These are phyloP conservation scores for Zaprionus camerounensis DNA, from an alignment of 1,140 invertebrate genomes.

Conservation along the genomic window DNA sequence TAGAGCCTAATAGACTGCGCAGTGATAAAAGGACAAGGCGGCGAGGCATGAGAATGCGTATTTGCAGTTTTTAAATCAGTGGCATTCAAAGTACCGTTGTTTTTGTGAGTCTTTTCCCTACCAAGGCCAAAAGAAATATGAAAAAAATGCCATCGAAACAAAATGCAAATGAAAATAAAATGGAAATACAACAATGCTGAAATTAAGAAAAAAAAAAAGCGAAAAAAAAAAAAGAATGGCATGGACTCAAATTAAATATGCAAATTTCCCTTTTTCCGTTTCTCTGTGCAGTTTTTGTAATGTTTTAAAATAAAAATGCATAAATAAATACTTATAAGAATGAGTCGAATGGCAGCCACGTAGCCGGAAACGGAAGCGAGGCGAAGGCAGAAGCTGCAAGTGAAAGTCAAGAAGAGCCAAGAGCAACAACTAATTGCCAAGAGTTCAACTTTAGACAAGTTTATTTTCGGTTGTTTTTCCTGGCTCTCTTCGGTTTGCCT, in stretches of 20 bases:
- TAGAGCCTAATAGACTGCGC: slow-evolving; percentile 24
- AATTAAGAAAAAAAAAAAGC: slow-evolving; percentile 41
- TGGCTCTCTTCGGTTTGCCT: slow-evolving; percentile 2
- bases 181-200: slow-evolving; percentile 52
- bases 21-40: slow-evolving; percentile 20
- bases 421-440: slow-evolving; percentile 42
- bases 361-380: slow-evolving; percentile 32
- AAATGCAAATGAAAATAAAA: slow-evolving; percentile 53
- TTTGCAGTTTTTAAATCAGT: slow-evolving; percentile 64
- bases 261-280: slow-evolving; percentile 48
- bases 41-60: slow-evolving; percentile 30
- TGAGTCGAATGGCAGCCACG: slow-evolving; percentile 17
- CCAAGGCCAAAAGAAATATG: slow-evolving; percentile 48
- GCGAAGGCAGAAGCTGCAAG: slow-evolving; percentile 12
- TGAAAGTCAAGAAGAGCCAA: slow-evolving; percentile 37
- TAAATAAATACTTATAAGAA: slow-evolving; percentile 62
- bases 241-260: slow-evolving; percentile 71
- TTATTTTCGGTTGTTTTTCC: slow-evolving; percentile 32
- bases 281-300: slow-evolving; percentile 26
- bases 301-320: slow-evolving; percentile 67
- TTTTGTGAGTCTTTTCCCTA: slow-evolving; percentile 20
- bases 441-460: slow-evolving; percentile 45
- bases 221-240: slow-evolving; percentile 24
- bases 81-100: slow-evolving; percentile 47
- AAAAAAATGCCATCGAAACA: slow-evolving; percentile 26